Base-by-base conservation (phyloP, 2,888 invertebrate species). In the Parapristionchus giblindavisi region DNA sequence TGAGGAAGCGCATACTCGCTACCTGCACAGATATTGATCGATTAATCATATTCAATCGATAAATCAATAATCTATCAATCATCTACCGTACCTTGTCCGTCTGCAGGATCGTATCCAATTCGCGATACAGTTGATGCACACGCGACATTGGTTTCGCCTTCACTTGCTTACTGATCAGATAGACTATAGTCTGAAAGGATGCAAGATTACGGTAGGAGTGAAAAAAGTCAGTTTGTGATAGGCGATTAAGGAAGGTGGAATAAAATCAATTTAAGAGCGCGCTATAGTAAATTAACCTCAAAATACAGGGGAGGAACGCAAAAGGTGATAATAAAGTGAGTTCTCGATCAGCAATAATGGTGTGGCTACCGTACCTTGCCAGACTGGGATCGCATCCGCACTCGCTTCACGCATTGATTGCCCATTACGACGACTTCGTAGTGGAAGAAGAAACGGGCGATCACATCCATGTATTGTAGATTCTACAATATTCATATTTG, bases 391-490 rank as follows among this genome's bases (percentile, higher is more conserved):
- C 97, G 91, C 80, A 98, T 96, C 89, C 94, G 94, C 27, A 98
- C 90, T 58, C 96, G 90, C 48, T 95, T 91, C 0, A 96, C 95
- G 0, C 95, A 94, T 0, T 95, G 94, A 87, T 95, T 95, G 89
- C 96, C 95, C 87, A 96, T 96, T 89, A 95, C 94, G 0, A 96
- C 95, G 43, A 97, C 94, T 89, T 98, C 96, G 0, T 97, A 96
- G 21, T 94, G 91, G 0, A 97, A 97, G 94, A 97, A 96, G 89
- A 98, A 97, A 74, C 97, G 91, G 0, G 96, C 94, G 77, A 98
- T 96, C 77, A 94, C 92, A 34, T 97, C 95, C 89, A 94, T 96
- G 90, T 97, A 98, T 89, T 97, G 95, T 3, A 94, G 94, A 87
- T 96, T 95, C 89, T 92, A 89, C 68, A 87, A 87, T 6, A 5